Evolutionary conservation across 2,797 vertebrate genomes (phyloP).

Genomic region (Gouania willdenowi): DNA sequence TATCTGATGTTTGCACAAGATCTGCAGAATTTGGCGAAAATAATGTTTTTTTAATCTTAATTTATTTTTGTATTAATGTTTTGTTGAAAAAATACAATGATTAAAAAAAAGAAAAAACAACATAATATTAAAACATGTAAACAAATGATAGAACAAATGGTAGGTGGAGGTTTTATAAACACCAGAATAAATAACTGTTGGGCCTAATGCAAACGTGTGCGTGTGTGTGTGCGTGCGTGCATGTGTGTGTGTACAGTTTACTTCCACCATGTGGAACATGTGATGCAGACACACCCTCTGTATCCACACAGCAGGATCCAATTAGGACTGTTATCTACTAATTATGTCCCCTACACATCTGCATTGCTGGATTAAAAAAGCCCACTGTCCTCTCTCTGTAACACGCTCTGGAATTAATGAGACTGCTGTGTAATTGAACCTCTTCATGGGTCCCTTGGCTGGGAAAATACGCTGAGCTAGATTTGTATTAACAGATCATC

Average conservation of each 20-base stretch:
- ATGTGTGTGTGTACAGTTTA: conserved; percentile 52
- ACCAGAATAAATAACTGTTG: too few species aligned
- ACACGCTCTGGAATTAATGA: conserved; percentile 93
- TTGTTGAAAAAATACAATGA: too few species aligned
- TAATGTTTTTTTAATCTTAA: too few species aligned
- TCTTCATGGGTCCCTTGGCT: conserved; percentile 92
- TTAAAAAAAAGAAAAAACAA: too few species aligned
- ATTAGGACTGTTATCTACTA: conserved; percentile 78
- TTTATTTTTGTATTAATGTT: too few species aligned
- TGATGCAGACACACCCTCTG: conserved; percentile 72
- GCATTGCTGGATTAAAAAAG: conserved; percentile 80
- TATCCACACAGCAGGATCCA: conserved; percentile 74
- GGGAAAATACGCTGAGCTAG: conserved; percentile 90
- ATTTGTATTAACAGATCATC: conserved; percentile 92
- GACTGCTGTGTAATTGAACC: conserved; percentile 95
- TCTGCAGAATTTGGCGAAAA: too few species aligned
- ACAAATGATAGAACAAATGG: too few species aligned
- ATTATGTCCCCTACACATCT: conserved; percentile 89
- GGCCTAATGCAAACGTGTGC: too few species aligned
- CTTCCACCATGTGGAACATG: conserved; percentile 66
- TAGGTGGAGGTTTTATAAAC: too few species aligned
- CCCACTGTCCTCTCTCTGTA: conserved; percentile 83
- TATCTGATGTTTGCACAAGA: too few species aligned
- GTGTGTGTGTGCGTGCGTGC: too few species aligned
- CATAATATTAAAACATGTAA: too few species aligned